phyloP scores from a whole-genome alignment of 2,888 invertebrate genomes.

The Alviniconcha strummeri region DNA sequence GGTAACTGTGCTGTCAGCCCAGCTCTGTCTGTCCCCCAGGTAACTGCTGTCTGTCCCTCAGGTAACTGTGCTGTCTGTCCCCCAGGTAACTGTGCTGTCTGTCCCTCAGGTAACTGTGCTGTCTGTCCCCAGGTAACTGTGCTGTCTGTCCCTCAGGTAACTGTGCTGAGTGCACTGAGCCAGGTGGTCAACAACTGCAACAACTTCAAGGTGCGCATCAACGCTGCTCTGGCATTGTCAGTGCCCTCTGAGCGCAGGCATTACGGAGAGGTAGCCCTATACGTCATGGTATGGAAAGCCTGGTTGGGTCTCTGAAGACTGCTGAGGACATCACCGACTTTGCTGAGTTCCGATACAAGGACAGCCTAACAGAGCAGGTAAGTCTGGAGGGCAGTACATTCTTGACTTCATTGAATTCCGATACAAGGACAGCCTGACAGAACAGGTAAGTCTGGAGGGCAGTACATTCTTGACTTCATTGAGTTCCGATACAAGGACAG shows the following conservation, averaged over 20 bases:
- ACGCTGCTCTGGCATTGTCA: slow-evolving; percentile 85
- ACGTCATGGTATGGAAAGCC: slow-evolving; percentile 80
- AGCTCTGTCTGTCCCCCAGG: too few species aligned
- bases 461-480: slow-evolving; percentile 85
- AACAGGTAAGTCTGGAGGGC: slow-evolving; percentile 79
- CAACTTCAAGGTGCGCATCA: slow-evolving; percentile 85
- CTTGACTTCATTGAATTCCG: slow-evolving; percentile 89
- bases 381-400: slow-evolving; percentile 79
- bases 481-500: slow-evolving; percentile 91
- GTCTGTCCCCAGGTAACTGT: too few species aligned
- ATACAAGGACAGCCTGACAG: slow-evolving; percentile 89
- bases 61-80: too few species aligned
- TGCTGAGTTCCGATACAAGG: slow-evolving; percentile 89
- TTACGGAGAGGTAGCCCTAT: slow-evolving; percentile 79
- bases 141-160: slow-evolving; percentile 74
- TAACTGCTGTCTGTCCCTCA: too few species aligned
- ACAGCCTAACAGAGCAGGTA: slow-evolving; percentile 87
- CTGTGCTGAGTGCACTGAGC: slow-evolving; percentile 81
- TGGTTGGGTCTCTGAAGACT: slow-evolving; percentile 85
- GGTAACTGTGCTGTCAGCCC: too few species aligned
- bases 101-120: too few species aligned
- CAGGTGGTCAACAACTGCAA: slow-evolving; percentile 82
- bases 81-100: too few species aligned
- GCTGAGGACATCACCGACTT: slow-evolving; percentile 87
- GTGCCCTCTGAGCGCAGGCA: slow-evolving; percentile 79